A percentile compares a stretch with the other conserved stretches of the same genome.
These are phyloP conservation scores for Polydrusus cervinus DNA, from an alignment of 2,888 invertebrate species.

Conservation along the genomic window DNA sequence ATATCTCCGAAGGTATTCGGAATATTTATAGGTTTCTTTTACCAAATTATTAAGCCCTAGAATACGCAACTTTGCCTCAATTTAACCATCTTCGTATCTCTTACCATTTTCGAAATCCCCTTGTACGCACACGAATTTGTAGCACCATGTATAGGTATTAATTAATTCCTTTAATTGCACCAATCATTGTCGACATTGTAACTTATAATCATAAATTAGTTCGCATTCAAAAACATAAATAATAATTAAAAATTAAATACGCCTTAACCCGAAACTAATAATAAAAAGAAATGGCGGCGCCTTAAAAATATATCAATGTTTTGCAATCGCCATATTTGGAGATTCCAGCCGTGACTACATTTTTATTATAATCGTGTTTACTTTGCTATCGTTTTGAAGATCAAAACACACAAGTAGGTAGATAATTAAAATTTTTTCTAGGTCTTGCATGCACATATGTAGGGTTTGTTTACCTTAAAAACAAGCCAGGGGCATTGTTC, in stretches of 20 bases:
- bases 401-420: conserved; percentile 12
- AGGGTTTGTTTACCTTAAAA: too few relatives aligned
- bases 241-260: conserved; percentile 19
- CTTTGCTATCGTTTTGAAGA: conserved; percentile 8
- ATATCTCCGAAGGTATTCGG: too few relatives aligned
- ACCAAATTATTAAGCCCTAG: too few relatives aligned
- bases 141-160: too few relatives aligned
- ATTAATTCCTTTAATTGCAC: not conserved
- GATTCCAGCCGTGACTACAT: conserved; percentile 18
- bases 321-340: conserved; percentile 29
- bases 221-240: conserved; percentile 10
- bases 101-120: too few relatives aligned
- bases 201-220: conserved; percentile 8
- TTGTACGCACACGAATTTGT: too few relatives aligned
- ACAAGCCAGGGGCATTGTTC: too few relatives aligned
- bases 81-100: too few relatives aligned
- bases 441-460: too few relatives aligned
- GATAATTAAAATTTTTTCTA: too few relatives aligned
- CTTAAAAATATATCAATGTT: conserved; percentile 28
- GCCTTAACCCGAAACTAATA: conserved; percentile 1
- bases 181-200: not conserved
- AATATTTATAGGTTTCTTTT: too few relatives aligned
- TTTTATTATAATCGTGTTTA: conserved; percentile 32
- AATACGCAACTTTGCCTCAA: too few relatives aligned
- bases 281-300: conserved; percentile 18